Evolutionary conservation across 2,888 invertebrate species (phyloP).

Genomic region (Saturnia pavonia): DNA sequence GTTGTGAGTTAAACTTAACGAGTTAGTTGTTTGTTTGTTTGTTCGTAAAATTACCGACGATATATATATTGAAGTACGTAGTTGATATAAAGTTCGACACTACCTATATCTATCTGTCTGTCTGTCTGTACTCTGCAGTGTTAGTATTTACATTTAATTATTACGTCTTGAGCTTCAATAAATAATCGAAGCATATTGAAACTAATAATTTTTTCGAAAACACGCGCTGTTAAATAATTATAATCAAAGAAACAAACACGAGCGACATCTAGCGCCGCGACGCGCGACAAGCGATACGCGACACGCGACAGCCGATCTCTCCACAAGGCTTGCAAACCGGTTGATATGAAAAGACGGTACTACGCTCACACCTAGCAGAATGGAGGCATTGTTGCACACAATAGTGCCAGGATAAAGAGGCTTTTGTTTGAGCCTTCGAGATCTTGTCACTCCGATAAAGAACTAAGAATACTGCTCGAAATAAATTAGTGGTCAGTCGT

Average conservation of each 20-base stretch:
- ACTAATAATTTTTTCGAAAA: neutral
- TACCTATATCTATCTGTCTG: too few species aligned
- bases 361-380: slow-evolving; percentile 54
- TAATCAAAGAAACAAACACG: neutral
- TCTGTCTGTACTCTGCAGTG: too few species aligned
- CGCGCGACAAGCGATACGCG: neutral
- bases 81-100: too few species aligned
- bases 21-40: neutral
- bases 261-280: neutral
- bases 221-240: neutral
- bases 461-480: slow-evolving; percentile 30
- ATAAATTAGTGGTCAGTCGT: slow-evolving; percentile 36
- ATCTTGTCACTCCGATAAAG: slow-evolving; percentile 32
- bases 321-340: slow-evolving; percentile 20
- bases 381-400: slow-evolving; percentile 46
- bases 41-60: neutral
- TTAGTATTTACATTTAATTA: too few species aligned
- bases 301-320: slow-evolving; percentile 13
- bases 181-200: too few species aligned
- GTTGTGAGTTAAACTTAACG: neutral
- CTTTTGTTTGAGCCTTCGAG: slow-evolving; percentile 18
- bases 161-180: too few species aligned
- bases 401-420: slow-evolving; percentile 46
- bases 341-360: slow-evolving; percentile 19
- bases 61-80: neutral